A percentile compares a stretch with the other conserved stretches of the same genome.
These are phyloP conservation scores for Parascotia fuliginaria DNA, from an alignment of 2,888 invertebrate genomes.

Conservation along the genomic window DNA sequence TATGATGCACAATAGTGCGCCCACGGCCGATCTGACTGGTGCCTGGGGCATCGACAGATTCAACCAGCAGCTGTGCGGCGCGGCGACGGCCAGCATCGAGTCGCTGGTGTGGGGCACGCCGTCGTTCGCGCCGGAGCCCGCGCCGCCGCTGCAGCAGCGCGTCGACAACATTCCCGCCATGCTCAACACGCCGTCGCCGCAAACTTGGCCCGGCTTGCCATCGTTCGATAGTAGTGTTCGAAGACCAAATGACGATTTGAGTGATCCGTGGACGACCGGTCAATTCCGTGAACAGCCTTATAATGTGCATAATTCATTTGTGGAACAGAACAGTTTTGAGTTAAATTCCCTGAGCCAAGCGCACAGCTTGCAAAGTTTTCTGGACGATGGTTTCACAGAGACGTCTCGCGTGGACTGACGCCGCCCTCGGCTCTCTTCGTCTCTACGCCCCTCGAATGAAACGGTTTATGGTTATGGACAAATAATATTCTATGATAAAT, in stretches of 20 bases:
- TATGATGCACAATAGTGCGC: constrained; percentile 54
- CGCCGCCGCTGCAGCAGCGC: constrained; percentile 46
- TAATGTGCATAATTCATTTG: constrained; percentile 70
- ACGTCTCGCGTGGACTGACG: constrained; percentile 78
- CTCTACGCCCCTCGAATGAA: constrained; percentile 31
- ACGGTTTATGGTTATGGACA: constrained; percentile 44
- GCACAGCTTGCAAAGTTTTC: constrained; percentile 63
- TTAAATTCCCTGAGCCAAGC: constrained; percentile 61
- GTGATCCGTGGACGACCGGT: constrained; percentile 74
- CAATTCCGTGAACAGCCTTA: constrained; percentile 77
- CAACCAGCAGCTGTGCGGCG: constrained; percentile 54
- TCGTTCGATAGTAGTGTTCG: constrained; percentile 64
- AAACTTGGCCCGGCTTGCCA: constrained; percentile 66
- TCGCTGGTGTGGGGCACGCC: constrained; percentile 69
- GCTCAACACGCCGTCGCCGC: constrained; percentile 70
- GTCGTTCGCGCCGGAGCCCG: constrained; percentile 53
- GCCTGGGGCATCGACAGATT: constrained; percentile 72
- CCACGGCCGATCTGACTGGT: constrained; percentile 59
- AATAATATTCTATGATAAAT: constrained; percentile 31
- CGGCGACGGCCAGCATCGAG: constrained; percentile 61
- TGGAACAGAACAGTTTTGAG: constrained; percentile 75
- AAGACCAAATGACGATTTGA: constrained; percentile 56
- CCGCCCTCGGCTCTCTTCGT: constrained; percentile 43
- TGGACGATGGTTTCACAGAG: constrained; percentile 74
- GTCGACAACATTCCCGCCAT: constrained; percentile 59